Evolutionary conservation across 2,797 vertebrate species (phyloP).

Genomic region (Sebastes cheni): DNA sequence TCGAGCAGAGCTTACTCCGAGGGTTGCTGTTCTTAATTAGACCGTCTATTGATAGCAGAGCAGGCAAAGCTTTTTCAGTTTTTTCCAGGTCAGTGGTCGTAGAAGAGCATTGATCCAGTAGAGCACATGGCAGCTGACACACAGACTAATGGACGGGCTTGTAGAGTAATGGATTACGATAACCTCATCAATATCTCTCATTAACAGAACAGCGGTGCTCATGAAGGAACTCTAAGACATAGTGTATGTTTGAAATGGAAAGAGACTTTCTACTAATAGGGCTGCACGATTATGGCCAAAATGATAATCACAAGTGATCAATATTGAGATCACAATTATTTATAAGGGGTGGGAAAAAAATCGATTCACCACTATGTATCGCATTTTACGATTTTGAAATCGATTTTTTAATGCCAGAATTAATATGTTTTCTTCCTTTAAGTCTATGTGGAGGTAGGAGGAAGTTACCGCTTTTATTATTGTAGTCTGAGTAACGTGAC

Average conservation of each 20-base stretch:
- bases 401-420: no score
- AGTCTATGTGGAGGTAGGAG: no score
- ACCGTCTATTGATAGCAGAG: constrained; percentile 71
- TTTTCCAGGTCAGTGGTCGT: constrained; percentile 79
- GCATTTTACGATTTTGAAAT: no score
- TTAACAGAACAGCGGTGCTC: constrained; percentile 18
- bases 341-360: no score
- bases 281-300: no score
- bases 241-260: not conserved
- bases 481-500: no score
- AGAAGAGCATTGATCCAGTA: constrained; percentile 76
- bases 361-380: no score
- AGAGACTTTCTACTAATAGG: not conserved
- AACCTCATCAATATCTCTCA: constrained; percentile 34
- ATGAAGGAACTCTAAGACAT: not conserved
- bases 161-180: constrained; percentile 43
- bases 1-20: constrained; percentile 46
- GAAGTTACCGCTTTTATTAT: no score
- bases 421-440: no score
- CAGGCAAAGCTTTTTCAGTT: constrained; percentile 62
- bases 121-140: constrained; percentile 66
- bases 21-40: constrained; percentile 70
- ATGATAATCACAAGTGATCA: no score
- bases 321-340: no score
- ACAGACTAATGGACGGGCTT: constrained; percentile 55